Conservation (phyloP, 2,113 vertebrate species). For the Gavialis gangeticus region DNA sequence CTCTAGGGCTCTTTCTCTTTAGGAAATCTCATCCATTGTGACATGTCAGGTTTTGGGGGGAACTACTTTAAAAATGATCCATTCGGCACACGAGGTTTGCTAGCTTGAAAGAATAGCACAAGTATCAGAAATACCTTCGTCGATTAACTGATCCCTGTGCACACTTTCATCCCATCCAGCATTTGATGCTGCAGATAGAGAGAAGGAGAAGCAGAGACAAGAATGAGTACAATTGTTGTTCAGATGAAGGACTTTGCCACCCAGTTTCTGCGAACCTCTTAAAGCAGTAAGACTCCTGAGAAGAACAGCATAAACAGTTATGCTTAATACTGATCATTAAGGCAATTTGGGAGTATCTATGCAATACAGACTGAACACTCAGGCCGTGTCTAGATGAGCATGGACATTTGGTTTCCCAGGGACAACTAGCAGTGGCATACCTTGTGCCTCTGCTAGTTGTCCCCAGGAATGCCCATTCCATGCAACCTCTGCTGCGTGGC, state of each 20-base stretch:
- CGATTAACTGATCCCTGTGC: not conserved
- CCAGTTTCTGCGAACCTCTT: not conserved
- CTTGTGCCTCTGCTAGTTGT: no score
- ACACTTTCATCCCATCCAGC: not conserved
- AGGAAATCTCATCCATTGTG: not conserved
- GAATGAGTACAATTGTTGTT: accelerated
- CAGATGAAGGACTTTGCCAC: not conserved
- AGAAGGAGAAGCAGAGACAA: not conserved
- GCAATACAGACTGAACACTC: not conserved
- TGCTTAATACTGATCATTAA: accelerated
- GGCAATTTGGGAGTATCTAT: not conserved
- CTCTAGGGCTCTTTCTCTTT: accelerated
- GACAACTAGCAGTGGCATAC: no score
- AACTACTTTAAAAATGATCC: accelerated
- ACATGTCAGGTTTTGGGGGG: not conserved
- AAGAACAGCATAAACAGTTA: not conserved
- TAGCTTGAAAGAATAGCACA: not conserved
- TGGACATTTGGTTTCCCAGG: no score
- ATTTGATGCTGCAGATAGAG: not conserved
- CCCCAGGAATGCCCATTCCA: no score
- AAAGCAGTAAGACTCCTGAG: not conserved
- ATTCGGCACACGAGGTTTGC: not conserved
- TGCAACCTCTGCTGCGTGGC: no score
- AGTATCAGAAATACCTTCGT: not conserved
- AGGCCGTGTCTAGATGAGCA: no score